phyloP scores from a whole-genome alignment of 2,113 vertebrate species.

The Coregonus clupeaformis region DNA sequence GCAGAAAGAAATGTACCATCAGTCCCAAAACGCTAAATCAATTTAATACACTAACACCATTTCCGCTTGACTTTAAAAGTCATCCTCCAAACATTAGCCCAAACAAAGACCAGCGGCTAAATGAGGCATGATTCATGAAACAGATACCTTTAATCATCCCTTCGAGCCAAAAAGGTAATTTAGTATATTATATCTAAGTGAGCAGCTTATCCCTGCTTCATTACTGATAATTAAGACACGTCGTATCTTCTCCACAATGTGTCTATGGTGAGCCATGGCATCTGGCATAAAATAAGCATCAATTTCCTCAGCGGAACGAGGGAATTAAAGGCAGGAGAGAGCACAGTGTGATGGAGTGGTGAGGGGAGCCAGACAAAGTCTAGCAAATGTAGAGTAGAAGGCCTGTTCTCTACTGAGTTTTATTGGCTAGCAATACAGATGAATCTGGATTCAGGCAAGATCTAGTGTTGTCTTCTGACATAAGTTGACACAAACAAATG shows the following conservation, averaged over 20 bases:
- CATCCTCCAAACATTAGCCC: slow-evolving; percentile 84
- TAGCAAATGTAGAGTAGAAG: neutral
- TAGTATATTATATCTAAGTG: slow-evolving; percentile 94
- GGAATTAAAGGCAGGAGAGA: neutral
- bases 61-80: slow-evolving; percentile 87
- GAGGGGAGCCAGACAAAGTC: too few species aligned
- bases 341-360: neutral
- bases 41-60: slow-evolving; percentile 85
- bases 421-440: too few species aligned
- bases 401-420: too few species aligned
- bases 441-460: too few species aligned
- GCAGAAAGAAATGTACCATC: slow-evolving; percentile 79
- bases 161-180: slow-evolving; percentile 89
- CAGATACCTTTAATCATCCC: slow-evolving; percentile 86
- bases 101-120: slow-evolving; percentile 87
- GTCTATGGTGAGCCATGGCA: slow-evolving; percentile 82
- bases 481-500: too few species aligned
- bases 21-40: slow-evolving; percentile 80
- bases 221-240: slow-evolving; percentile 95
- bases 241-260: slow-evolving; percentile 90
- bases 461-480: too few species aligned
- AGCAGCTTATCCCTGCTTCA: slow-evolving; percentile 94
- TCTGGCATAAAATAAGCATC: slow-evolving; percentile 88
- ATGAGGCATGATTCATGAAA: slow-evolving; percentile 91
- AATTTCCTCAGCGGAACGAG: slow-evolving; percentile 67